Evolutionary conservation across 2,113 vertebrate species (phyloP), one percentile per base, ranked within the genome.

Genomic region (Gallinago paraguaiae): DNA sequence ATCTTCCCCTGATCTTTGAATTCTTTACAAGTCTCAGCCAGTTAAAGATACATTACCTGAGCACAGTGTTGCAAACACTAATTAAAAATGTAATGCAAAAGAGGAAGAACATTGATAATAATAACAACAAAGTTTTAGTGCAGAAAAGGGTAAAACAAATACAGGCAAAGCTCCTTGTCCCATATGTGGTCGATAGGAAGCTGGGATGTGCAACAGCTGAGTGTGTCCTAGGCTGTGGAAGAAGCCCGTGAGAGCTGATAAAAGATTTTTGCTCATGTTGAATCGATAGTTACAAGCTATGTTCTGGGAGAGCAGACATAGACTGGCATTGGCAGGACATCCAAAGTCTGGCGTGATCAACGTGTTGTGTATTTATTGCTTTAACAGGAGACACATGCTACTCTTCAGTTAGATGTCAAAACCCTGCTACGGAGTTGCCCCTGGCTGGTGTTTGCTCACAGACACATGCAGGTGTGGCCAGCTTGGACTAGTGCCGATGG

Each of bases 151-250:
- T 25, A 53, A 74, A 33, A 39, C 70, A 76, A 25, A 59, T 30
- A 14, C 2, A 60, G 43, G 48, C 30, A 68, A 84, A 95, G 25
- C 71, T 88, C 15, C 22, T 17, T 60, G 57, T 51, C 28, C 37
- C 19, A 2, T 37, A 8, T 12, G 10, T 51, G 14, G 24, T 57
- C 0, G 0, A 5, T 68, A 45, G 45, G 45, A 68, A 74, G 17
- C 59, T 83, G 27, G 5, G 16, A 17, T 68, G 50, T 7, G 25
- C 43, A 39, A 35, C 23, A 60, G 51, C 41, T 82, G 63, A 37
- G 27, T 16, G 28, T 82, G 78, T 41, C 43, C n/a, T 41, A 9
- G 64, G 7, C 78, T 93, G 20, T 46, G 31, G 30, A 77, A 84
- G 69, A 67, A 78, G 33, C 24, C 28, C 17, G 8, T 1, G 2